phyloP scores from a whole-genome alignment of 2,888 invertebrate genomes.

The Ectemnius continuus region DNA sequence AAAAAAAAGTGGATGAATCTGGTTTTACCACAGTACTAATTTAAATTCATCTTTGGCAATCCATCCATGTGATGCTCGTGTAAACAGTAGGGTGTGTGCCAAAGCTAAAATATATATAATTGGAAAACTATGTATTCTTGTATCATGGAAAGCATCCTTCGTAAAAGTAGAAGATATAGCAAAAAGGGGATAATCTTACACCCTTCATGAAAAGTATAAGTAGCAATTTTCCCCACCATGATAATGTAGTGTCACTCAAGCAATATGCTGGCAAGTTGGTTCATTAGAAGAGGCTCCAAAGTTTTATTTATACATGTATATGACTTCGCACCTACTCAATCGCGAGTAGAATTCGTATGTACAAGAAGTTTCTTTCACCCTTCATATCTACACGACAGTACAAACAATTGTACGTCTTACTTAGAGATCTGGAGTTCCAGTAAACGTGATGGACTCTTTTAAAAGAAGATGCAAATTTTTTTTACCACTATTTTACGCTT shows the following conservation, averaged over 20 bases:
- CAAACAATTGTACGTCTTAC: not conserved
- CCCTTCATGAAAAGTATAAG: constrained; percentile 56
- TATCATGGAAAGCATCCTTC: constrained; percentile 11
- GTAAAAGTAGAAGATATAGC: constrained; percentile 25
- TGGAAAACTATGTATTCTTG: constrained; percentile 9
- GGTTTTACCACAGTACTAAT: not conserved
- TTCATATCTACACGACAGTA: constrained; percentile 33
- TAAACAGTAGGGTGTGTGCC: too few relatives aligned
- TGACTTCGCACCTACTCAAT: constrained; percentile 24
- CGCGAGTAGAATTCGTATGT: constrained; percentile 34
- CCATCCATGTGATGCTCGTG: too few relatives aligned
- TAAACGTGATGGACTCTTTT: constrained; percentile 36
- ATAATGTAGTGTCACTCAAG: constrained; percentile 29
- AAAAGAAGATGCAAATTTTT: constrained; percentile 36
- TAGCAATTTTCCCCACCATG: constrained; percentile 40
- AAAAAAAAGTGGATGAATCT: not conserved
- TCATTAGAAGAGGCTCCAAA: constrained; percentile 27
- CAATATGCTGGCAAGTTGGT: constrained; percentile 30
- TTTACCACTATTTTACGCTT: constrained; percentile 15
- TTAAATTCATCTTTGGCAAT: not conserved
- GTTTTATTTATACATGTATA: constrained; percentile 28
- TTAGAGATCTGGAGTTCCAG: constrained; percentile 5
- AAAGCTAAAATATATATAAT: too few relatives aligned
- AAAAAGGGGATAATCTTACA: constrained; percentile 49
- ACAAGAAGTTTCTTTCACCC: constrained; percentile 36